A percentile compares a stretch with the other conserved stretches of the same genome.
phyloP scores from a whole-genome alignment of 2,888 invertebrate species.

The Hirtodrosophila histrioides region DNA sequence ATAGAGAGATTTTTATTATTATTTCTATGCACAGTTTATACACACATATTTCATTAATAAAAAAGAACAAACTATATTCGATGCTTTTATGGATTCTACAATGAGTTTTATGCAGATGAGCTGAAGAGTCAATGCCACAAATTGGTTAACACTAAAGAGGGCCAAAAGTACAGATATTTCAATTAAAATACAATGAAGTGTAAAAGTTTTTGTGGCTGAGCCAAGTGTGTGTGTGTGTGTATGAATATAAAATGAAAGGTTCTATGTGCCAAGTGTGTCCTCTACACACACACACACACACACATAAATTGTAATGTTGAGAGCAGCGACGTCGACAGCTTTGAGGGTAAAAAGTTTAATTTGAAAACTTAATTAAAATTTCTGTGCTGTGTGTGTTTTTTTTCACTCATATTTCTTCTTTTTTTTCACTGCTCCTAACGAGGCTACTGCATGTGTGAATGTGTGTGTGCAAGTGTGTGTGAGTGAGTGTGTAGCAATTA shows the following conservation, averaged over 20 bases:
- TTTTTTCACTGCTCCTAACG: constrained; percentile 25
- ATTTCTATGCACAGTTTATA: constrained; percentile 44
- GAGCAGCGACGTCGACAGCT: constrained; percentile 37
- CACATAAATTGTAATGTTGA: constrained; percentile 27
- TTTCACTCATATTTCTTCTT: constrained; percentile 11
- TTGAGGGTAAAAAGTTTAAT: constrained; percentile 69
- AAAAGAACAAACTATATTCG: constrained; percentile 18
- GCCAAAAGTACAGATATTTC: constrained; percentile 54
- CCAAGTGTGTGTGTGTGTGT: constrained; percentile 18
- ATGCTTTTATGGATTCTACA: not conserved
- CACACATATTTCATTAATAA: constrained; percentile 19
- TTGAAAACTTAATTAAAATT: constrained; percentile 76
- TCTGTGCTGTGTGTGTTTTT: constrained; percentile 45
- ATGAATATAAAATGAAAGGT: constrained; percentile 10
- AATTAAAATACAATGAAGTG: constrained; percentile 73
- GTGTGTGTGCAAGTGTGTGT: constrained; percentile 13
- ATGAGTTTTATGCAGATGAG: constrained; percentile 45
- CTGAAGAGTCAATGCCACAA: constrained; percentile 52
- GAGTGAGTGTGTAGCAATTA: constrained; percentile 48
- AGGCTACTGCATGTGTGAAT: constrained; percentile 15
- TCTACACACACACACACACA: constrained; percentile 13
- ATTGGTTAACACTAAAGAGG: constrained; percentile 48
- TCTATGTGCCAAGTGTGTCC: constrained; percentile 52
- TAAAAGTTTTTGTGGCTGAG: constrained; percentile 65
- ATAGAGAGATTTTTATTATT: constrained; percentile 30